phyloP scores from a whole-genome alignment of 2,113 vertebrate genomes.

The Dicaeum eximium region DNA sequence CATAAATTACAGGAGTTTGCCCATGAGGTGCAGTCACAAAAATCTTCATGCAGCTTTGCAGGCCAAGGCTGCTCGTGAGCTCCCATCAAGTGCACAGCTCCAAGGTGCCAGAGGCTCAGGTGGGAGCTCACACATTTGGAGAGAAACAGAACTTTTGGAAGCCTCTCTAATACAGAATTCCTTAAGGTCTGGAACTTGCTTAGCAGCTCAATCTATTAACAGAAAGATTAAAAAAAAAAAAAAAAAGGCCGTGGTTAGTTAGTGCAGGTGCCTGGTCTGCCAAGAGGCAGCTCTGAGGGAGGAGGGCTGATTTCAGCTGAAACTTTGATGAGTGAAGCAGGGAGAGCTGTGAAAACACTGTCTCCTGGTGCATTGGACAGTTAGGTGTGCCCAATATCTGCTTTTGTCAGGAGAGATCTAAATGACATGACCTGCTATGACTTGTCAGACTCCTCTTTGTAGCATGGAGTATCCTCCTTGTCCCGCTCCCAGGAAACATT shows the following conservation, averaged over 20 bases:
- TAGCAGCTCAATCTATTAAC: background rate
- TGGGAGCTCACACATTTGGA: background rate
- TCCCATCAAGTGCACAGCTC: background rate
- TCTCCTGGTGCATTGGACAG: background rate
- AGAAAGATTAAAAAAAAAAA: background rate
- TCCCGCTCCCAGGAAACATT: background rate
- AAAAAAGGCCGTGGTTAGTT: background rate
- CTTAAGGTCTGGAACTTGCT: background rate
- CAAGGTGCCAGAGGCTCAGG: background rate
- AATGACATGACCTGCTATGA: background rate
- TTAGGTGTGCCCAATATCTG: background rate
- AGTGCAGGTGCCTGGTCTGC: background rate
- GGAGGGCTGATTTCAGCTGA: background rate
- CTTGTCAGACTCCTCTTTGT: background rate
- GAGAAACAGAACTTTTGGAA: background rate
- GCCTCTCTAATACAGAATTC: background rate
- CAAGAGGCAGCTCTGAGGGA: background rate
- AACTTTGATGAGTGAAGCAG: background rate
- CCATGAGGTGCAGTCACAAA: background rate
- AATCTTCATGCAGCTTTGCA: background rate
- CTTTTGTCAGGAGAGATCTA: background rate
- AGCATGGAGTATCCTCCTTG: background rate
- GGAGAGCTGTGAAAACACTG: background rate
- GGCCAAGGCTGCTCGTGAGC: rapidly evolving
- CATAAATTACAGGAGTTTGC: background rate